Base-by-base conservation (phyloP, 2,797 vertebrate genomes). In the Premnoplex brunnescens region DNA sequence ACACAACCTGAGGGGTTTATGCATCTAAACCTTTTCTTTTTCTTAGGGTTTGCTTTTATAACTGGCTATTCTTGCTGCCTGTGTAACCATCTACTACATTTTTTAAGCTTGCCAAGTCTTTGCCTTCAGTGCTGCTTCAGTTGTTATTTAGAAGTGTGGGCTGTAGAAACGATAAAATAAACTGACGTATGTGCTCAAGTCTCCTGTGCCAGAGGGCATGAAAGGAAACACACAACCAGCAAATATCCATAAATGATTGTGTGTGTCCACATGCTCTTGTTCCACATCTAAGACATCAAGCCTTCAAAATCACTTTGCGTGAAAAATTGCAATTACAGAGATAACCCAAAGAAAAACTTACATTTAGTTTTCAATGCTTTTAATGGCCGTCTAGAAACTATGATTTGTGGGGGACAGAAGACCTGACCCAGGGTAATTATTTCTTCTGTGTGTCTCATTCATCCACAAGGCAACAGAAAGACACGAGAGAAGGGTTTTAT, bases 21-120 rank as follows among this genome's bases (percentile, higher is more conserved):
- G 23, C 51, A 66, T 85, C 46, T 49, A 68, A 95, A 72, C 4
- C 4, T 60, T 69, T 59, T 27, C 39, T 77, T 87, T 83, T 82
- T 62, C 46, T 66, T 36, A 69, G 21, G 44, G 13, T 73, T 78
- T 91, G 36, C 54, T 89, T 94, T 94, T 73, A 71, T 56, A 79
- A 44, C 18, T 20, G 48, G 24, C 51, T 93, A 44, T 76, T 77
- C 71, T 85, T 62, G 62, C 24, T 93, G 68, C 30, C 46, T 52
- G 15, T 55, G 37, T 52, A 85, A 76, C 55, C 21, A 48, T 84
- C 39, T 44, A 89, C 72, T 59, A 69, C 11, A 44, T 59, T 76
- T 96, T 85, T 91, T 81, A 91, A 69, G 67, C 55, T 81, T 76
- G 83, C 66, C 83, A 90, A 78, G 28, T 20, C 39, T 68, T 87